These are phyloP conservation scores for Liolophura sinensis DNA, from an alignment of 1,140 invertebrate species.

Conservation along the genomic window DNA sequence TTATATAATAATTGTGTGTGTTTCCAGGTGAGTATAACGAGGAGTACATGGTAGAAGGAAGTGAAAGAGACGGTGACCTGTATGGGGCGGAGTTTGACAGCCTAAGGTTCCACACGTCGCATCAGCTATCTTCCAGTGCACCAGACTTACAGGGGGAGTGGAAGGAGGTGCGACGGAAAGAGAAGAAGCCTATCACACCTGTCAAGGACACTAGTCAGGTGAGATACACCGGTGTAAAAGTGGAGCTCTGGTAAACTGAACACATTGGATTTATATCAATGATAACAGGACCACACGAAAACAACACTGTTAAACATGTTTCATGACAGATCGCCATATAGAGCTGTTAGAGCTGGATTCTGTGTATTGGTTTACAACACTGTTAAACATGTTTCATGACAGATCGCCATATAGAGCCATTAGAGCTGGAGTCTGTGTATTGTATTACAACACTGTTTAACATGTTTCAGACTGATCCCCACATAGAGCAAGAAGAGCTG, in stretches of 20 bases:
- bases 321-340: no score
- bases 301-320: no score
- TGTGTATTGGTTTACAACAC: background rate
- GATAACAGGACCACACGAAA: background rate
- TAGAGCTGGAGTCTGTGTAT: no score
- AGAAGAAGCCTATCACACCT: constrained; percentile 11
- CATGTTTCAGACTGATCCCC: no score
- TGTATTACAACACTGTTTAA: background rate
- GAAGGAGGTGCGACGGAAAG: constrained; percentile 47
- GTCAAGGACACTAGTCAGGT: constrained; percentile 8
- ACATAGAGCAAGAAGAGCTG: constrained; percentile 83
- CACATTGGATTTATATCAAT: background rate
- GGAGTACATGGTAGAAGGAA: no score
- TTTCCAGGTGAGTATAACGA: no score
- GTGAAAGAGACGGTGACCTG: constrained; percentile 1
- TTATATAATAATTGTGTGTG: no score
- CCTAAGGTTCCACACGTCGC: constrained; percentile 6
- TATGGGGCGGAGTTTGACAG: background rate
- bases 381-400: no score
- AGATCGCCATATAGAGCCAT: no score
- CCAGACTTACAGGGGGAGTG: constrained; percentile 48
- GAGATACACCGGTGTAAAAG: background rate
- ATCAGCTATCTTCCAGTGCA: constrained; percentile 44
- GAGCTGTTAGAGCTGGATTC: no score
- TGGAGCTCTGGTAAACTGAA: background rate